A percentile compares a stretch with the other conserved stretches of the same genome.
These are phyloP conservation scores for Scaptomyza parva DNA, from an alignment of 2,888 invertebrate species.

Conservation along the genomic window DNA sequence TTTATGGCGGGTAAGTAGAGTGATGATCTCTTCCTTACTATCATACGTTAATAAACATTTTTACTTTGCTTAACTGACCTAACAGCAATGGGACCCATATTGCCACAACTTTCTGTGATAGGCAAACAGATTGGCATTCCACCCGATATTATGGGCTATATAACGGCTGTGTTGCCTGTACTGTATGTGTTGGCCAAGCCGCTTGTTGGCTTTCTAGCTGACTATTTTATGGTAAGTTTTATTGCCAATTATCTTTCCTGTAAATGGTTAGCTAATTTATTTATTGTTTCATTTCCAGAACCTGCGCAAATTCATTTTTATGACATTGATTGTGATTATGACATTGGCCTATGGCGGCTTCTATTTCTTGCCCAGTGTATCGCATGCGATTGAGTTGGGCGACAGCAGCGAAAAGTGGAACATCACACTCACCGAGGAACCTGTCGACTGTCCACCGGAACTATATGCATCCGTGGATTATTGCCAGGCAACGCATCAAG, in stretches of 20 bases:
- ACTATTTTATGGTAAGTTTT: constrained; percentile 87
- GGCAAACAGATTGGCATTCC: constrained; percentile 92
- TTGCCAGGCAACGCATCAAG: constrained; percentile 57
- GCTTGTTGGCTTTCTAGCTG: constrained; percentile 90
- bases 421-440: constrained; percentile 48
- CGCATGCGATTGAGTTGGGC: constrained; percentile 64
- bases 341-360: constrained; percentile 89
- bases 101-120: constrained; percentile 91
- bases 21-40: too few species aligned
- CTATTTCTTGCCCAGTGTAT: constrained; percentile 87
- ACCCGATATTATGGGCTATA: constrained; percentile 90
- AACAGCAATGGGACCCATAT: constrained; percentile 91
- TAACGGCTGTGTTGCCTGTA: constrained; percentile 91
- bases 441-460: constrained; percentile 47
- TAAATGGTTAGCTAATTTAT: background rate
- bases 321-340: constrained; percentile 88
- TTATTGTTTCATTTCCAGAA: constrained; percentile 56
- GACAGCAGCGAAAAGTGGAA: constrained; percentile 56
- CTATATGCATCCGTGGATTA: constrained; percentile 24
- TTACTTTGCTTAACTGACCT: constrained; percentile 49
- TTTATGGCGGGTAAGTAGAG: constrained; percentile 92
- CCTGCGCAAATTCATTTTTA: constrained; percentile 89
- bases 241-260: fast-evolving
- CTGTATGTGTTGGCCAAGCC: constrained; percentile 92
- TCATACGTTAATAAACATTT: background rate